A percentile compares a stretch with the other conserved stretches of the same genome.
Conservation (phyloP, 1,140 invertebrate species). For the Dendroctonus valens region DNA sequence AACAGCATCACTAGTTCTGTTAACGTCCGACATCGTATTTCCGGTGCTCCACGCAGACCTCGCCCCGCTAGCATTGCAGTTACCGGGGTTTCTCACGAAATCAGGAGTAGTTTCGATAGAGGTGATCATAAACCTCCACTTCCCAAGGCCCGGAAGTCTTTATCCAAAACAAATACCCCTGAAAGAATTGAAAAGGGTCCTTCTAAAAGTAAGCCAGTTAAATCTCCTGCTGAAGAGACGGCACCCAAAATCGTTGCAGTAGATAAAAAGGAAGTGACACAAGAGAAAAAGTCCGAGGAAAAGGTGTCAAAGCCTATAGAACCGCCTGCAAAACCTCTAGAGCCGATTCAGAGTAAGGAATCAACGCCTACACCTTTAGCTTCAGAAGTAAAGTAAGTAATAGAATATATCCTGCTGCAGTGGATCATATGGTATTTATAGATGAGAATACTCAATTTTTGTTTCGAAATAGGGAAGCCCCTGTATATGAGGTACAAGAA, state of each 20-base stretch:
- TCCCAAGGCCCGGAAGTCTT: constrained; percentile 46
- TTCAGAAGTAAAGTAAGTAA: constrained; percentile 17
- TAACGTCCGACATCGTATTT: constrained; percentile 58
- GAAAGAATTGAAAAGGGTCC: constrained; percentile 42
- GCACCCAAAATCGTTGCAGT: constrained; percentile 22
- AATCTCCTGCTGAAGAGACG: constrained; percentile 38
- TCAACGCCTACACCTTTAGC: constrained; percentile 9
- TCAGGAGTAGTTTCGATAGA: constrained; percentile 25
- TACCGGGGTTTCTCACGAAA: constrained; percentile 66
- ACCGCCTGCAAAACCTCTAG: background rate
- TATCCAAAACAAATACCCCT: constrained; percentile 39
- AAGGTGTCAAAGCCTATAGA: constrained; percentile 6
- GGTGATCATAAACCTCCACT: constrained; percentile 45
- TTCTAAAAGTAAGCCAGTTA: constrained; percentile 40
- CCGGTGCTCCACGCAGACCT: constrained; percentile 63
- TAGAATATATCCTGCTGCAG: too few species aligned
- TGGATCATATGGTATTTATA: too few species aligned
- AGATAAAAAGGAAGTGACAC: constrained; percentile 20
- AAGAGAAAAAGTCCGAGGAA: constrained; percentile 21
- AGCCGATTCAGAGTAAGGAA: constrained; percentile 26
- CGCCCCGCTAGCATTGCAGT: constrained; percentile 79
- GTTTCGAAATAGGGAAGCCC: constrained; percentile 1
- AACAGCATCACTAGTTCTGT: constrained; percentile 55
- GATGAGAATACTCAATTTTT: background rate
- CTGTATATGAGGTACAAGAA: constrained; percentile 1